Conservation (phyloP, 2,797 vertebrate genomes). For the Peromyscus eremicus region DNA sequence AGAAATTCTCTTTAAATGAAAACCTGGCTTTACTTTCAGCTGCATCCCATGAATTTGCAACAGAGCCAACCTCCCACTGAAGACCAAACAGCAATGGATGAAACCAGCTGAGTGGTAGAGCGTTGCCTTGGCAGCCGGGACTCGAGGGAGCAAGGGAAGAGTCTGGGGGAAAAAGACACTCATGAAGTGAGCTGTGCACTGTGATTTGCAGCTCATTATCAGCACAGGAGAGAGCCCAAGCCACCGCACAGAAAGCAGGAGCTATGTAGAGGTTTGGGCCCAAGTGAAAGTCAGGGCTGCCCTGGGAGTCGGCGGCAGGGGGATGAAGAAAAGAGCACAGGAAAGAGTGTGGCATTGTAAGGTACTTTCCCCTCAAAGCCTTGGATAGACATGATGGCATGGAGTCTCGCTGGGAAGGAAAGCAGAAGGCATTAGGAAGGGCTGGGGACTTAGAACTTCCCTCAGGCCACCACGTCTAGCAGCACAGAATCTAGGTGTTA, state of each 20-base stretch:
- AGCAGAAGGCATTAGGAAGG: neutral
- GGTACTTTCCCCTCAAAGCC: neutral
- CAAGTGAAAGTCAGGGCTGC: neutral
- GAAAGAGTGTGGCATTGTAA: neutral
- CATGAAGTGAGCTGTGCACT: neutral
- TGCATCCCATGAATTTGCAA: neutral
- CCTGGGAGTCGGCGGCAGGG: neutral
- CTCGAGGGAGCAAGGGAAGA: neutral
- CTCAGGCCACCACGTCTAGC: neutral
- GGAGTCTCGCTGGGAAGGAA: neutral
- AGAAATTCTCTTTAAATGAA: constrained; percentile 25
- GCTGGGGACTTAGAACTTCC: neutral
- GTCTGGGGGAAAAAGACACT: neutral
- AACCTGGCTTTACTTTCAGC: neutral
- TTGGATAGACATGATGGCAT: neutral
- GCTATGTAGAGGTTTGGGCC: neutral
- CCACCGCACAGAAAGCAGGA: neutral
- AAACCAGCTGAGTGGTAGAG: neutral
- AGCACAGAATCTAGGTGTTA: neutral
- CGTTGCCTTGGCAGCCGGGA: neutral
- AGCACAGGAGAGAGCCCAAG: neutral
- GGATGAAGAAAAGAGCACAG: neutral
- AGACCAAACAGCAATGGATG: neutral
- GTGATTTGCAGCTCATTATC: neutral
- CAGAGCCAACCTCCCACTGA: neutral